These are phyloP conservation scores for Drymonia ruficornis DNA, from an alignment of 2,888 invertebrate species.

Conservation along the genomic window DNA sequence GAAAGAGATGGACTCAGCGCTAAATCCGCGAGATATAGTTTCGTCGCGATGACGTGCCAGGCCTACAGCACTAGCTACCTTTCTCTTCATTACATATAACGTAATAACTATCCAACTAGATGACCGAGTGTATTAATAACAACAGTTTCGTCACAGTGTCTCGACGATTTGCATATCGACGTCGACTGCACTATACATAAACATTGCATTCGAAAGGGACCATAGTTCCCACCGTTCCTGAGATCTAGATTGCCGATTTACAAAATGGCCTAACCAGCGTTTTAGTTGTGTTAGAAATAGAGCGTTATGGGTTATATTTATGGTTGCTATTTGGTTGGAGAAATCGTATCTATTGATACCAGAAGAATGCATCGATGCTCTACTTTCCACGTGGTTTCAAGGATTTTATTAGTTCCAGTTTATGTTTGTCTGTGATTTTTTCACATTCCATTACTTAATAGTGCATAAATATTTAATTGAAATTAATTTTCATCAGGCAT, in stretches of 20 bases:
- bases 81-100: no score
- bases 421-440: conserved; percentile 23
- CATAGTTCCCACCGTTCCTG: conserved; percentile 72
- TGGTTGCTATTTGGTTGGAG: conserved; percentile 21
- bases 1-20: no score
- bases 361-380: conserved; percentile 66
- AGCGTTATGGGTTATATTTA: conserved; percentile 14
- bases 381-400: conserved; percentile 65
- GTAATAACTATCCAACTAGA: no score
- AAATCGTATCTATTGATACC: conserved; percentile 44
- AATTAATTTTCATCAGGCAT: no score
- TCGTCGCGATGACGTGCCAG: no score
- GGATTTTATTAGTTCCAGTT: conserved; percentile 42
- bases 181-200: conserved; percentile 50
- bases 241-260: conserved; percentile 48
- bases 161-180: conserved; percentile 35
- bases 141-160: conserved; percentile 11
- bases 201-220: conserved; percentile 71
- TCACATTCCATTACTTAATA: neutral
- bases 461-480: no score
- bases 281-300: conserved; percentile 11
- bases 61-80: no score
- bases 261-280: conserved; percentile 28
- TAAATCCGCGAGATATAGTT: no score
- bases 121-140: neutral